A percentile compares a stretch with the other conserved stretches of the same genome.
Evolutionary conservation across 2,888 invertebrate genomes (phyloP).

Genomic region (Tinea semifulvella): DNA sequence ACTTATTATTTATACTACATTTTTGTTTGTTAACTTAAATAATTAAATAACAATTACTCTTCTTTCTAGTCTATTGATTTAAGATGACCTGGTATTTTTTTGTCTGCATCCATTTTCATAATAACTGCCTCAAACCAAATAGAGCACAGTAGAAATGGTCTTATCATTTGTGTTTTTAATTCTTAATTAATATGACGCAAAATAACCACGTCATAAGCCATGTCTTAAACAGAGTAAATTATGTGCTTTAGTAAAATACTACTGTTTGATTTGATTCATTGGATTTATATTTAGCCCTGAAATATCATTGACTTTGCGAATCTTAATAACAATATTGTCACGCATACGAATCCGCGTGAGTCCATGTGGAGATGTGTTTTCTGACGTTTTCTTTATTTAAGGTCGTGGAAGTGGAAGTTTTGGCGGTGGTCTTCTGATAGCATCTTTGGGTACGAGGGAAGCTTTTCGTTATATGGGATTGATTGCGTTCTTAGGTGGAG

Average conservation of each 20-base stretch:
- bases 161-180: slow-evolving; percentile 3
- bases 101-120: too few species aligned
- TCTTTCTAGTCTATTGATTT: slow-evolving; percentile 8
- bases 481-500: slow-evolving; percentile 75
- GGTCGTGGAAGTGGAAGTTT: slow-evolving; percentile 86
- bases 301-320: too few species aligned
- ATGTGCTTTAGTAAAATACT: neutral
- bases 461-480: slow-evolving; percentile 84
- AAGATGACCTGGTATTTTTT: too few species aligned
- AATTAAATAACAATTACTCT: too few species aligned
- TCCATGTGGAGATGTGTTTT: too few species aligned
- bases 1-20: neutral
- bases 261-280: neutral
- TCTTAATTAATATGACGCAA: slow-evolving; percentile 3
- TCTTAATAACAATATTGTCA: too few species aligned
- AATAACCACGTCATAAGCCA: slow-evolving; percentile 2
- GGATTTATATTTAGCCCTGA: too few species aligned
- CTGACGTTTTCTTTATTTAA: slow-evolving; percentile 25
- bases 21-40: slow-evolving; percentile 2
- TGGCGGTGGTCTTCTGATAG: slow-evolving; percentile 79
- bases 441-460: slow-evolving; percentile 77
- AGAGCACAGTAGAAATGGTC: neutral
- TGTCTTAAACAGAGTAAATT: neutral
- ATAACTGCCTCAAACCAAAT: neutral
- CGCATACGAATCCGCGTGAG: too few species aligned